These are phyloP conservation scores for Astur gentilis DNA, from an alignment of 2,113 vertebrate species.

Conservation along the genomic window DNA sequence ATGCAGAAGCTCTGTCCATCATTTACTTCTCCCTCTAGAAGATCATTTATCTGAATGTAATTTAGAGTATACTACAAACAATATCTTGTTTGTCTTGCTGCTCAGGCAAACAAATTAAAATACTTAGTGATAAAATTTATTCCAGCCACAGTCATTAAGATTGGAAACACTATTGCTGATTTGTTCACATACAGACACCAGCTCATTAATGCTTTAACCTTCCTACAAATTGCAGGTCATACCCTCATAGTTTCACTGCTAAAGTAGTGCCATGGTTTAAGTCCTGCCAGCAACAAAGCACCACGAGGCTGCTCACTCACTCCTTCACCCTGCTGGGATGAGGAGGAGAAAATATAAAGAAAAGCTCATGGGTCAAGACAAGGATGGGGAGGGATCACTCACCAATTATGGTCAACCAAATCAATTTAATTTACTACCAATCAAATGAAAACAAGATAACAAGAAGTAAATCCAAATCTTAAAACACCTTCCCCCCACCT, in stretches of 20 bases:
- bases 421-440: too few species aligned
- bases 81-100: not conserved
- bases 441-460: too few species aligned
- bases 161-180: not conserved
- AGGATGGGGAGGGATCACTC: too few species aligned
- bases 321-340: too few species aligned
- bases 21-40: not conserved
- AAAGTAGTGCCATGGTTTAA: not conserved
- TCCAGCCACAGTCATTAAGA: not conserved
- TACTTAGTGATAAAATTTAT: not conserved
- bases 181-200: not conserved
- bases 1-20: not conserved
- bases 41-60: not conserved
- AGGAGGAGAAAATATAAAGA: too few species aligned
- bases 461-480: too few species aligned
- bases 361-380: too few species aligned
- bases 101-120: not conserved
- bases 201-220: not conserved
- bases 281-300: too few species aligned
- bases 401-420: too few species aligned
- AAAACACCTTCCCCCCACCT: too few species aligned
- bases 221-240: not conserved
- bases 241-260: not conserved
- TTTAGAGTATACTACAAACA: not conserved
- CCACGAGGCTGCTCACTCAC: too few species aligned